A percentile compares a stretch with the other conserved stretches of the same genome.
Evolutionary conservation across 2,113 vertebrate genomes (phyloP).

Genomic region (Lanius ludovicianus): DNA sequence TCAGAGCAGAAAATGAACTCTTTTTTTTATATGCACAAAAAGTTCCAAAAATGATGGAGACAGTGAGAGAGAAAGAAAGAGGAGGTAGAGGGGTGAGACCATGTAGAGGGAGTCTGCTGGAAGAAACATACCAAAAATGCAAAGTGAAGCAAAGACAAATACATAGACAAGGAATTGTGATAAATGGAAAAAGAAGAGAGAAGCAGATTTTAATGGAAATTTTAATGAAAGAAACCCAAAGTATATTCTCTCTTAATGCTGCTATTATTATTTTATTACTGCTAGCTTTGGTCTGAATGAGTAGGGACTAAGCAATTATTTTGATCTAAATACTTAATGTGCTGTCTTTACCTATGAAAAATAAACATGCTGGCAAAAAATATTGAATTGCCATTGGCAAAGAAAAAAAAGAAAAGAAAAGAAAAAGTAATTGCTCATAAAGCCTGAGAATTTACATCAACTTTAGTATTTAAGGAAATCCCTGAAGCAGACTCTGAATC

Average conservation of each 20-base stretch:
- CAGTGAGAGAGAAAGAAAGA: background rate
- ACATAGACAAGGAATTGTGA: background rate
- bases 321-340: background rate
- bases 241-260: background rate
- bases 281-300: background rate
- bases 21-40: background rate
- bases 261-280: background rate
- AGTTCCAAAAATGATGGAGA: background rate
- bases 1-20: background rate
- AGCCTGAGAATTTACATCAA: background rate
- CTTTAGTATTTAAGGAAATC: background rate
- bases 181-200: background rate
- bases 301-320: background rate
- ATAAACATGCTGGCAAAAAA: background rate
- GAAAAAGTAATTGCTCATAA: background rate
- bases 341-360: background rate
- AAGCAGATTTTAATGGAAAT: background rate
- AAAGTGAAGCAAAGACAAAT: background rate
- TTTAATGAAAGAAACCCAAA: background rate
- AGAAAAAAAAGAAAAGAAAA: background rate
- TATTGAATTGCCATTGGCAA: background rate
- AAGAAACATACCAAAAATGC: background rate
- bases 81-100: accelerated
- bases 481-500: background rate
- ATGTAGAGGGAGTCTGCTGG: background rate